Conservation (phyloP, 2,113 vertebrate genomes). For the Rissa tridactyla region DNA sequence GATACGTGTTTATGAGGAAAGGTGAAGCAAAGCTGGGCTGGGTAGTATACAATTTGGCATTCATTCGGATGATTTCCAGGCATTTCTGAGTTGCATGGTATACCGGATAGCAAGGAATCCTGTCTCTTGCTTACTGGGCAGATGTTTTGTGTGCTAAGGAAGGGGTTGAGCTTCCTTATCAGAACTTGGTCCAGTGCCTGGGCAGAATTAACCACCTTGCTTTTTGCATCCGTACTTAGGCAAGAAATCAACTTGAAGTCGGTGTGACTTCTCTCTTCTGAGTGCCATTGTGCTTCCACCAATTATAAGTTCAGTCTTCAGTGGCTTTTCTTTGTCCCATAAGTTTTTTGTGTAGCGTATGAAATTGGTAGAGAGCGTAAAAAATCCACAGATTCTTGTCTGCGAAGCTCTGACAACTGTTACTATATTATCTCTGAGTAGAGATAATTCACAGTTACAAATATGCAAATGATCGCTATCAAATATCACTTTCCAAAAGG, state of each 20-base stretch:
- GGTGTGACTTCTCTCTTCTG: background rate
- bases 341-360: background rate
- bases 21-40: background rate
- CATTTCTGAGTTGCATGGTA: background rate
- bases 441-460: background rate
- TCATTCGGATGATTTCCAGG: background rate
- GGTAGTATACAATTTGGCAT: too few relatives aligned
- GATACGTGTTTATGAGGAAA: background rate
- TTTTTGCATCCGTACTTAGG: background rate
- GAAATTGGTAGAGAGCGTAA: background rate
- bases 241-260: background rate
- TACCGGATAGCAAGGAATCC: background rate
- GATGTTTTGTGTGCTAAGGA: background rate
- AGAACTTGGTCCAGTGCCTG: background rate
- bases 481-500: conserved; percentile 16
- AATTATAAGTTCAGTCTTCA: background rate
- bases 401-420: background rate
- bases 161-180: background rate
- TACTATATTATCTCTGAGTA: background rate
- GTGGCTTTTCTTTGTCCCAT: background rate
- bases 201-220: background rate
- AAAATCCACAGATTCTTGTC: background rate
- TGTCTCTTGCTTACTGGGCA: background rate
- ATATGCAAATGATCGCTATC: background rate
- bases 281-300: background rate